Evolutionary conservation across 2,888 invertebrate genomes (phyloP).

Genomic region (Tenthredo notha): DNA sequence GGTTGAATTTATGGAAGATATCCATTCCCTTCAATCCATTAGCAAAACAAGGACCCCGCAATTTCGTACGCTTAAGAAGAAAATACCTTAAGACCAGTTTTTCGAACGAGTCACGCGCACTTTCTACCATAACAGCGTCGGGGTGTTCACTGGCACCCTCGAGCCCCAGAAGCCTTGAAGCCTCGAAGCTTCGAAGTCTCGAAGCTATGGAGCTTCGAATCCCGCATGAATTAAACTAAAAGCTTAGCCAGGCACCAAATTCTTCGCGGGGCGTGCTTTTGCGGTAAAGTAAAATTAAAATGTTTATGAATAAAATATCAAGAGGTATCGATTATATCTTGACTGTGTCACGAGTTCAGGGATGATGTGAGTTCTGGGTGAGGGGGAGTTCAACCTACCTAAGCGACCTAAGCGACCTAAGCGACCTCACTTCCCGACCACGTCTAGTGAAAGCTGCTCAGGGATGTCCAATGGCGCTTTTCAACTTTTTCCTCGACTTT

Average conservation of each 20-base stretch:
- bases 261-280: not conserved
- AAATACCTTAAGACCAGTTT: conserved; percentile 48
- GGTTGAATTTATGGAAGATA: conserved; percentile 11
- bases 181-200: conserved; percentile 8
- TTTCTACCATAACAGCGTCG: conserved; percentile 8
- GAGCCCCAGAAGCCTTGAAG: not conserved
- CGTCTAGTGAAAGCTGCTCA: conserved; percentile 58
- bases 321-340: conserved; percentile 67
- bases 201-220: conserved; percentile 25
- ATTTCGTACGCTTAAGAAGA: conserved; percentile 32
- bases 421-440: conserved; percentile 45
- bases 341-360: conserved; percentile 66
- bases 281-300: conserved; percentile 61
- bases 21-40: conserved; percentile 49
- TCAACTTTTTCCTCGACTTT: conserved; percentile 12
- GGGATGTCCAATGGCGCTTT: conserved; percentile 59
- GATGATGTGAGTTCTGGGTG: conserved; percentile 59
- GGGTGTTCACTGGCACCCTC: not conserved
- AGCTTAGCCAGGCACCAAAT: conserved; percentile 24
- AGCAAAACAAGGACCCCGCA: conserved; percentile 35
- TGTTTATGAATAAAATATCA: conserved; percentile 66
- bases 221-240: conserved; percentile 54
- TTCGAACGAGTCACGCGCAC: conserved; percentile 46
- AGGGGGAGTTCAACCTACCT: conserved; percentile 51
- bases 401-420: conserved; percentile 46